Evolutionary conservation across 2,113 vertebrate species (phyloP).

Genomic region (Cepphus grylle): DNA sequence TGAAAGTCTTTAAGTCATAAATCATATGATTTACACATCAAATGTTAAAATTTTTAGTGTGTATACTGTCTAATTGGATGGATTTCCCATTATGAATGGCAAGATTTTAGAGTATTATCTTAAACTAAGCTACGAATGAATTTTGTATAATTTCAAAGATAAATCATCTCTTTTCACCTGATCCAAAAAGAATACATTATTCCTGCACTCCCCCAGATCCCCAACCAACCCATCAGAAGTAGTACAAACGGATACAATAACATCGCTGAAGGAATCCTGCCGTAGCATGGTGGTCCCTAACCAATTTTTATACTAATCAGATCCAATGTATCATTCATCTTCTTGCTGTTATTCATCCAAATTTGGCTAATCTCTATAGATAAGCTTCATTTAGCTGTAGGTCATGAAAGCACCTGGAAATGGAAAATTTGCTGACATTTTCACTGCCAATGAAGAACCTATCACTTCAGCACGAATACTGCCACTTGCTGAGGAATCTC

Average conservation of each 20-base stretch:
- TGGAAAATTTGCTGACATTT: slow-evolving; percentile 22
- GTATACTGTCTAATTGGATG: neutral
- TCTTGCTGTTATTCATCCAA: neutral
- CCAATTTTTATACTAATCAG: neutral
- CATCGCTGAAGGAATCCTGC: neutral
- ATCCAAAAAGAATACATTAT: neutral
- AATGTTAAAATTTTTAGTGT: neutral
- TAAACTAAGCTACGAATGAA: neutral
- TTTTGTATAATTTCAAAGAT: neutral
- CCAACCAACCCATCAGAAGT: neutral
- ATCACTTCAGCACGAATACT: neutral
- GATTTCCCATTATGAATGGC: neutral
- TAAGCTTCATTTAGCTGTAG: neutral
- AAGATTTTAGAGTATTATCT: neutral
- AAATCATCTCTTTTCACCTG: neutral
- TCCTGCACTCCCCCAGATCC: rapidly evolving
- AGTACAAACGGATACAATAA: neutral
- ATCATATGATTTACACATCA: neutral
- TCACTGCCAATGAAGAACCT: neutral
- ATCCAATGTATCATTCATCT: neutral
- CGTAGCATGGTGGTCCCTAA: neutral
- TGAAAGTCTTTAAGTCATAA: neutral
- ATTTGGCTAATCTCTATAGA: neutral
- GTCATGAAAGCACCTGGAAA: neutral
- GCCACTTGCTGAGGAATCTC: neutral